Conservation (phyloP, 2,797 vertebrate genomes). For the Sebastes cheni region DNA sequence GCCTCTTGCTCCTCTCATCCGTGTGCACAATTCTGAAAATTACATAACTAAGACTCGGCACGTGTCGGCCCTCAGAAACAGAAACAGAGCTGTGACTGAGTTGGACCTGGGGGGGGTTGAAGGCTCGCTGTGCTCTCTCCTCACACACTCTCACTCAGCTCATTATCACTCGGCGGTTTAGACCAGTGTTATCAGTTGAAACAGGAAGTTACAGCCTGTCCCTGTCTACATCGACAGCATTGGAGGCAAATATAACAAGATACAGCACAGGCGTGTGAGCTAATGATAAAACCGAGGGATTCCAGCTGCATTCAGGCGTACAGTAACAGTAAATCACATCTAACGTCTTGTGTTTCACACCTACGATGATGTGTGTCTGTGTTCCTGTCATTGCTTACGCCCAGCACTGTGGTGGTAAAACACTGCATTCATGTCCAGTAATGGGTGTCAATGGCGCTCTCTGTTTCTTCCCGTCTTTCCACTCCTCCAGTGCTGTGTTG, state of each 20-base stretch:
- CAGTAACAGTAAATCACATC: neutral
- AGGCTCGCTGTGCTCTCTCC: slow-evolving; percentile 1
- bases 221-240: neutral
- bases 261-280: neutral
- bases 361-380: neutral
- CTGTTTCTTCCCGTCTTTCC: slow-evolving; percentile 7
- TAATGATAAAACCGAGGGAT: neutral
- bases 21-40: slow-evolving; percentile 4
- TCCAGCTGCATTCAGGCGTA: neutral
- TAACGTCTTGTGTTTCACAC: slow-evolving; percentile 1
- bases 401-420: slow-evolving; percentile 33
- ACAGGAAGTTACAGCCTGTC: slow-evolving; percentile 31
- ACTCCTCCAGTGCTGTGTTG: slow-evolving; percentile 19
- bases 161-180: slow-evolving; percentile 13
- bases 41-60: slow-evolving; percentile 53
- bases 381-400: slow-evolving; percentile 23
- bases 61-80: slow-evolving; percentile 26
- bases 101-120: neutral
- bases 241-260: neutral
- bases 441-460: slow-evolving; percentile 50
- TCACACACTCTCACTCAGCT: slow-evolving; percentile 28
- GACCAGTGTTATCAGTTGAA: slow-evolving; percentile 20
- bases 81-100: slow-evolving; percentile 15
- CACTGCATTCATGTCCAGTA: slow-evolving; percentile 37
- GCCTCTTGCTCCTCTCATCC: neutral